These are phyloP conservation scores for Malurus alboscapulatus DNA, from an alignment of 2,113 vertebrate species.

Conservation along the genomic window DNA sequence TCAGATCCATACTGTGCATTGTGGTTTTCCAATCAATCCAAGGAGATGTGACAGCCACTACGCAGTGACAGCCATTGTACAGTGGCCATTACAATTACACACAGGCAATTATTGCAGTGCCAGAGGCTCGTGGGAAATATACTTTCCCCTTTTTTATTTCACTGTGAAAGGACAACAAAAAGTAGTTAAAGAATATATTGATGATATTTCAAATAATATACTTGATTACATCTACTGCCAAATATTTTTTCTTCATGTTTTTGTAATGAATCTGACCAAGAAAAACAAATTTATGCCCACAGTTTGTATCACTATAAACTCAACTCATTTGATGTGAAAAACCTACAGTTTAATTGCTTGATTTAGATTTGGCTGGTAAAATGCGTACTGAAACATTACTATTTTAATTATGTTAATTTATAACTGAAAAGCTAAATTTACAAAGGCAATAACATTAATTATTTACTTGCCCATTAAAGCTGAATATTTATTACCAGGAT, in stretches of 20 bases:
- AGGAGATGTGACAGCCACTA: not conserved
- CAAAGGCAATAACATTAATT: slow-evolving; percentile 84
- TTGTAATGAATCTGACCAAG: slow-evolving; percentile 66
- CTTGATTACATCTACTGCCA: slow-evolving; percentile 58
- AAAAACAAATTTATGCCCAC: slow-evolving; percentile 69
- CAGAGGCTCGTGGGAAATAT: not conserved
- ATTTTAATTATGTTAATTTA: slow-evolving; percentile 84
- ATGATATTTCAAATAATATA: slow-evolving; percentile 55
- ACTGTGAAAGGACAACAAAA: not conserved
- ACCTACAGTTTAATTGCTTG: slow-evolving; percentile 79
- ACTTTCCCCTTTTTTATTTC: not conserved
- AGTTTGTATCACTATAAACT: slow-evolving; percentile 64
- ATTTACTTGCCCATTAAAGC: slow-evolving; percentile 79
- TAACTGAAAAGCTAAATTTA: slow-evolving; percentile 80
- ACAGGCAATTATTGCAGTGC: not conserved
- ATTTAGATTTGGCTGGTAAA: slow-evolving; percentile 78
- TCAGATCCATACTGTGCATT: not conserved
- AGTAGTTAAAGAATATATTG: slow-evolving; percentile 32
- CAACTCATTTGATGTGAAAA: slow-evolving; percentile 72
- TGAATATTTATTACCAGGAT: slow-evolving; percentile 72
- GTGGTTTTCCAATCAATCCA: not conserved
- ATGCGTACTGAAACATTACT: slow-evolving; percentile 73
- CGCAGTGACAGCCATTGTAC: not conserved
- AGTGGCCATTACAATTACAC: not conserved
- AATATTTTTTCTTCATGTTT: slow-evolving; percentile 64